Evolutionary conservation across 2,888 invertebrate species (phyloP).

Genomic region (Tanytarsus gracilentus): DNA sequence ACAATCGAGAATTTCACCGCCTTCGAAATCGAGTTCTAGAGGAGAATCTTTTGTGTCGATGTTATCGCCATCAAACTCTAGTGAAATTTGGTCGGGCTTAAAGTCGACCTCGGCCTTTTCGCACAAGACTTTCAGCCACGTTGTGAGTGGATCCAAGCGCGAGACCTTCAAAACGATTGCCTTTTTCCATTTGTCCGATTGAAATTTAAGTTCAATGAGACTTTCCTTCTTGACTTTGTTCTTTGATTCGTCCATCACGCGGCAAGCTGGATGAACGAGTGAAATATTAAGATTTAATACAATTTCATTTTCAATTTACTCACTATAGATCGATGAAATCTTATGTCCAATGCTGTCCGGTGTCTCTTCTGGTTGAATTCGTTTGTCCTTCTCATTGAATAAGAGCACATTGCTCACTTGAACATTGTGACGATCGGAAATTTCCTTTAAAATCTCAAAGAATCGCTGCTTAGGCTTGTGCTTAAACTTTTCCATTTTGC

Average conservation of each 20-base stretch:
- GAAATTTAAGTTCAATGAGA: slow-evolving; percentile 14
- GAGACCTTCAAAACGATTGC: neutral
- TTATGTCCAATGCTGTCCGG: neutral
- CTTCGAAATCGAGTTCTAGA: slow-evolving; percentile 14
- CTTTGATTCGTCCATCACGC: neutral
- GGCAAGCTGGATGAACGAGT: too few relatives aligned
- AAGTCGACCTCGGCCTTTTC: slow-evolving; percentile 9
- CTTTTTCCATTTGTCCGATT: slow-evolving; percentile 25
- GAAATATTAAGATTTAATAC: too few relatives aligned
- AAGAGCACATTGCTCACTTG: neutral
- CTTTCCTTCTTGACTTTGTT: neutral
- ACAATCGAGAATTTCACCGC: slow-evolving; percentile 23
- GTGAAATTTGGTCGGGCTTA: slow-evolving; percentile 2
- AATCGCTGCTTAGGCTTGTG: neutral
- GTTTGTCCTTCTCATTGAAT: neutral
- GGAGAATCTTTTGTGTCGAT: neutral
- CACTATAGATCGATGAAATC: neutral
- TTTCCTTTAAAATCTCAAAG: slow-evolving; percentile 13
- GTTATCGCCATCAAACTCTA: slow-evolving; percentile 17
- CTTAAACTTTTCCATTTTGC: neutral
- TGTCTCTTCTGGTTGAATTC: slow-evolving; percentile 4
- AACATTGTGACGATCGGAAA: neutral
- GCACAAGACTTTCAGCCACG: neutral
- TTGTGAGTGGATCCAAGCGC: neutral
- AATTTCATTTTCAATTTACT: neutral